Evolutionary conservation across 2,888 invertebrate genomes (phyloP).

Genomic region (Chymomyza procnemis): DNA sequence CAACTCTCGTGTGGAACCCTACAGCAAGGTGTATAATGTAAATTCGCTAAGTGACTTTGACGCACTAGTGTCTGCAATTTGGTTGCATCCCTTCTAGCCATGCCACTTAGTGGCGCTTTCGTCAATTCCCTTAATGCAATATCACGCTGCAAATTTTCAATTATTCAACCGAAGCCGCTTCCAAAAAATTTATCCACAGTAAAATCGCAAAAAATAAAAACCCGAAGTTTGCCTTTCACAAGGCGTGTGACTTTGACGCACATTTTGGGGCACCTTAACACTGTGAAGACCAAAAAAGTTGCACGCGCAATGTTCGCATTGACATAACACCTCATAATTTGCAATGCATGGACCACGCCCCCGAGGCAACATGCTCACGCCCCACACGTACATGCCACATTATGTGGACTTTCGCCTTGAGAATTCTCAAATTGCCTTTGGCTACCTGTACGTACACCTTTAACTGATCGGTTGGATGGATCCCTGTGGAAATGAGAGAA

Average conservation of each 20-base stretch:
- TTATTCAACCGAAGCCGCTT: neutral
- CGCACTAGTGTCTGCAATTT: neutral
- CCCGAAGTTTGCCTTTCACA: slow-evolving; percentile 53
- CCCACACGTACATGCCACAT: slow-evolving; percentile 11
- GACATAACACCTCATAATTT: slow-evolving; percentile 73
- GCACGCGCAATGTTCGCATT: slow-evolving; percentile 42
- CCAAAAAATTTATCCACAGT: no score
- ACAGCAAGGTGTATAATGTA: neutral
- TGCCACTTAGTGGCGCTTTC: neutral
- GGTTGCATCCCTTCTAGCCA: neutral
- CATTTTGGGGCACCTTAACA: slow-evolving; percentile 67
- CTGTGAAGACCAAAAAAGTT: slow-evolving; percentile 18
- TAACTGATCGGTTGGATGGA: neutral
- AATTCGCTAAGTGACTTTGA: neutral
- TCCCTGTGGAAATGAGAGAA: neutral
- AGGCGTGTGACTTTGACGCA: slow-evolving; percentile 68
- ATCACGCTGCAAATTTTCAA: neutral
- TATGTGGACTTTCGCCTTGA: slow-evolving; percentile 63
- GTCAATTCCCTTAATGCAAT: neutral
- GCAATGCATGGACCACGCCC: slow-evolving; percentile 62
- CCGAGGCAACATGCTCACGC: slow-evolving; percentile 31
- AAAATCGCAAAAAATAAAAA: no score
- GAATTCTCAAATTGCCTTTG: slow-evolving; percentile 65
- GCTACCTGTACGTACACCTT: slow-evolving; percentile 1
- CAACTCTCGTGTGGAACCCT: neutral